Evolutionary conservation across 1,140 invertebrate species (phyloP).

Genomic region (Aphidius gifuensis): DNA sequence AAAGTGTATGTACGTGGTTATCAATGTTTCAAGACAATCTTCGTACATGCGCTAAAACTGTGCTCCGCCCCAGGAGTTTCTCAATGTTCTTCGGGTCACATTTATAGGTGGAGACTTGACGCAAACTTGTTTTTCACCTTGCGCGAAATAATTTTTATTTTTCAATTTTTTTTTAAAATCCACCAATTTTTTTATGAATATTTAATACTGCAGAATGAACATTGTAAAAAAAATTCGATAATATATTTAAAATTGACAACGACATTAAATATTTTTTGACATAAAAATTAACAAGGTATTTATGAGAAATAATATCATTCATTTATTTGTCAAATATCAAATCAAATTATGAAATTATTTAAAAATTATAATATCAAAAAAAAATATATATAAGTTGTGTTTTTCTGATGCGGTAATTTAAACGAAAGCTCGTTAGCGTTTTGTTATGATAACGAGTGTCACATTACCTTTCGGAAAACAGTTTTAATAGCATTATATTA

Average conservation of each 20-base stretch:
- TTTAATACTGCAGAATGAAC: no score
- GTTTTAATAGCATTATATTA: no score
- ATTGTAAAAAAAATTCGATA: no score
- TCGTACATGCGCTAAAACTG: slow-evolving; percentile 18
- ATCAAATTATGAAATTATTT: not conserved
- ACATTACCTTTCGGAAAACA: slow-evolving; percentile 29
- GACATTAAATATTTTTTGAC: no score
- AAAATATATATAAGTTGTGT: slow-evolving; percentile 35
- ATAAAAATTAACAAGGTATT: no score
- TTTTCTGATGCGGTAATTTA: slow-evolving; percentile 42
- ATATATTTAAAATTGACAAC: not conserved
- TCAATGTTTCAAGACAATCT: slow-evolving; percentile 11
- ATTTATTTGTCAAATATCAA: no score
- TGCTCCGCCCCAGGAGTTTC: slow-evolving; percentile 17
- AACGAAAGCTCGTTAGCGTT: slow-evolving; percentile 39
- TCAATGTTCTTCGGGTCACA: slow-evolving; percentile 8
- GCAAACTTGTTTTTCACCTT: slow-evolving; percentile 24
- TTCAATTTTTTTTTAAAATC: not conserved
- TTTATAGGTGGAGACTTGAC: slow-evolving; percentile 24
- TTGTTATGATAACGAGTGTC: slow-evolving; percentile 44
- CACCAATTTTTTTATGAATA: no score
- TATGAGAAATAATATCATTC: no score
- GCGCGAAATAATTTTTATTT: slow-evolving; percentile 20
- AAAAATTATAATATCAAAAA: slow-evolving; percentile 11
- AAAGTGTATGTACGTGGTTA: not conserved